Base-by-base conservation (phyloP, 2,113 vertebrate genomes). In the Rattus rattus region DNA sequence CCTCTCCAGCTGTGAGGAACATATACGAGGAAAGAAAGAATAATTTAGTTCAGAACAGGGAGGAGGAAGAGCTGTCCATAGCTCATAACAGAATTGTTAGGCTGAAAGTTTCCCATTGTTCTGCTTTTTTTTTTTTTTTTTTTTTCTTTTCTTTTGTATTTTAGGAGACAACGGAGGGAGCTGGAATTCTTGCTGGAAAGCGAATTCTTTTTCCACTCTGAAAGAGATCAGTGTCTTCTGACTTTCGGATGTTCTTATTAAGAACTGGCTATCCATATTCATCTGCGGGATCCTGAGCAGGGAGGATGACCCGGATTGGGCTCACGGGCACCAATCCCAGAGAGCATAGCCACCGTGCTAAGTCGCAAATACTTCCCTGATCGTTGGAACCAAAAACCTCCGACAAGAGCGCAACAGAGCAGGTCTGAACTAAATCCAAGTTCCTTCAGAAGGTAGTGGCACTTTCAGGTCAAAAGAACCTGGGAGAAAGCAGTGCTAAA, bases 1-100 rank as follows among this genome's bases (percentile, higher is more conserved):
- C 54, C 75, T 49, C 90, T 89, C 96, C 96, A 92, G 96, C 95
- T 96, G 93, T 39, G 30, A 52, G 80, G 63, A 80, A 93, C 73
- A 92, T 2, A 33, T 2, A 6, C 14, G 7, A 92, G 47, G 33
- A 67, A 36, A 72, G 76, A 77, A 90, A 92, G 49, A 91, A 70
- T 77, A 56, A 77, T 47, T 86, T n/a, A 2, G 67, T 28, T 47
- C 13, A 2, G 49, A 79, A 26, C 7, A 47, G 52, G 63, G n/a
- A 43, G 56, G 56, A 81, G 90, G 43, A 49, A 73, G 52, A 72
- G n/a, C 59, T 52, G 47, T 65, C 79, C 63, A 8, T 63, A 84
- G 65, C 88, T 67, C 90, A 67, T 72, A 52, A 83, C 49, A 86
- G 96, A 88, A 81, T 67, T 88, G 84, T 84, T 87, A 88, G 88